phyloP scores from a whole-genome alignment of 2,888 invertebrate species.

The Iphiclides podalirius region DNA sequence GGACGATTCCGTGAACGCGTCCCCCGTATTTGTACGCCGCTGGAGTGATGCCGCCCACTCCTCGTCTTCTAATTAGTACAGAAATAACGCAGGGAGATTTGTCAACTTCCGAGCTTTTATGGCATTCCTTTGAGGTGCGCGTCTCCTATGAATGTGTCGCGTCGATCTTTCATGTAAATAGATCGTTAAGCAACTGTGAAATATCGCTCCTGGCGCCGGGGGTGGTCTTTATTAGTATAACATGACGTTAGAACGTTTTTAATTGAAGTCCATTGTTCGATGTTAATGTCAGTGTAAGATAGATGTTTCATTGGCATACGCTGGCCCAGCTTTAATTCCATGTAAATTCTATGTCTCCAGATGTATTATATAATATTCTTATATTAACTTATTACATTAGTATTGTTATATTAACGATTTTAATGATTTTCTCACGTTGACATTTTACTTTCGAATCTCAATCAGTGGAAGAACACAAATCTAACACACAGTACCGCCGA shows the following conservation, averaged over 20 bases:
- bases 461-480: too few species aligned
- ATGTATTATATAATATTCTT: too few species aligned
- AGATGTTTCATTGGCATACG: too few species aligned
- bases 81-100: conserved; percentile 73
- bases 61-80: conserved; percentile 74
- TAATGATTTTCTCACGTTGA: too few species aligned
- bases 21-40: conserved; percentile 45
- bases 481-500: too few species aligned
- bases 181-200: conserved; percentile 67
- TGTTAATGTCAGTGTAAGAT: too few species aligned
- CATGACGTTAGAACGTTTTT: conserved; percentile 24
- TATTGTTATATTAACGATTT: too few species aligned
- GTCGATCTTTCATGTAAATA: conserved; percentile 59
- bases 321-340: too few species aligned
- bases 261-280: conserved; percentile 17
- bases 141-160: conserved; percentile 43
- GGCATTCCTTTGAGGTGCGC: conserved; percentile 66
- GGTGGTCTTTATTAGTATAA: conserved; percentile 48
- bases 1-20: conserved; percentile 19
- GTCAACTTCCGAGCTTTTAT: conserved; percentile 75
- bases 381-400: too few species aligned
- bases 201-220: conserved; percentile 56
- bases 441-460: too few species aligned
- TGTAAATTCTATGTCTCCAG: too few species aligned
- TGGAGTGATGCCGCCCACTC: conserved; percentile 56